Base-by-base conservation (phyloP, 2,797 vertebrate species). In the Diglossa cyanea region DNA sequence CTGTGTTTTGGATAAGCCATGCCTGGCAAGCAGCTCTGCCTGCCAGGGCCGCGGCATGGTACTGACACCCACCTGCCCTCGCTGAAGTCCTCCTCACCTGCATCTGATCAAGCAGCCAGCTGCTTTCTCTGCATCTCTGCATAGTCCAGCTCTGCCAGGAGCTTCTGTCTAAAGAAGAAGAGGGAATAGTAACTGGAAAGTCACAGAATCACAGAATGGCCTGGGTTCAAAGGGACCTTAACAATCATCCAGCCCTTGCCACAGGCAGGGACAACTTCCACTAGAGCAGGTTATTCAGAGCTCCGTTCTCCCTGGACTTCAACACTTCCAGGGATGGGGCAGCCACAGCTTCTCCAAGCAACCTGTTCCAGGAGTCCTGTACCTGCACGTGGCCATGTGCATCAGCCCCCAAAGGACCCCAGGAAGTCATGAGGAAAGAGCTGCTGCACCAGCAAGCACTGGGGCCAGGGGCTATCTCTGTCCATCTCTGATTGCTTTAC, bases 361-460 rank as follows among this genome's bases (percentile, higher is more conserved):
- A 3, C 18, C 28, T 60, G 15, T 51, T 37, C 62, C 28, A 39
- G 28, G 23, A 67, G 62, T 33, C 13, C 54, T 33, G 28, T n/a
- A n/a, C 61, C n/a, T 16, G 18, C 18, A n/a, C 0, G 1, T 45
- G 45, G 39, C 72, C 62, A 45, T 1, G 10, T 4, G 28, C 24
- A 60, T 2, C n/a, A 67, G 39, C 47, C 24, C 18, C 24, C 24
- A 45, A 2, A 53, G n/a, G 18, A n/a, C n/a, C 16, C n/a, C 8
- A 10, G 11, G 39, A 39, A n/a, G 24, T 37, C 39, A 33, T 0
- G 0, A 45, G 39, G 54, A 45, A 60, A 30, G 33, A 68, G 62
- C 45, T 67, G 28, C 47, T 45, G 45, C 39, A 28, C 4, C 53
- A 85, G 28, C 25, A 55, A 63, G 28, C 45, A 51, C 53, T 60